Conservation (phyloP, 1,140 invertebrate species). For the Drosophila kurseongensis region DNA sequence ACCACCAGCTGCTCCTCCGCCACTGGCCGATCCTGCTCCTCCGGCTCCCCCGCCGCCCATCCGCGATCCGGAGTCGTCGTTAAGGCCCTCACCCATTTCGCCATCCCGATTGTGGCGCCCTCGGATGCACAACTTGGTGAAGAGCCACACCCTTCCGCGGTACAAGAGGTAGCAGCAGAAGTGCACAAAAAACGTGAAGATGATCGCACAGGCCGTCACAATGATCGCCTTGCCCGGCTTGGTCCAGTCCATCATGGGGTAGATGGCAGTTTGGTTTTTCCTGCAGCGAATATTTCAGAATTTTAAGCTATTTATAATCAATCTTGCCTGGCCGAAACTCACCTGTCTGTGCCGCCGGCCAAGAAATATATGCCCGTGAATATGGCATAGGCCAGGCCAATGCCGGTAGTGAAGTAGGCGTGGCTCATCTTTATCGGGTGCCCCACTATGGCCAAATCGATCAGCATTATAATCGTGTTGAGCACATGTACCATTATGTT, state of each 20-base stretch:
- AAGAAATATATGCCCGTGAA: constrained; percentile 89
- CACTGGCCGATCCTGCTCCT: constrained; percentile 20
- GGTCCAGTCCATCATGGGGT: constrained; percentile 87
- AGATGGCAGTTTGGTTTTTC: constrained; percentile 86
- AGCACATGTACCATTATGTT: constrained; percentile 88
- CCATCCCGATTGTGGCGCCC: constrained; percentile 77
- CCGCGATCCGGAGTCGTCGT: constrained; percentile 74
- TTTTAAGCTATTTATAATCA: too few relatives aligned
- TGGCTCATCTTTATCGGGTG: constrained; percentile 88
- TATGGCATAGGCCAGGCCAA: constrained; percentile 86
- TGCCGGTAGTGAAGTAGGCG: constrained; percentile 87
- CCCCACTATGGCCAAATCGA: constrained; percentile 88
- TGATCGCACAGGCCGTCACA: constrained; percentile 86
- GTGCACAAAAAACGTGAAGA: constrained; percentile 86
- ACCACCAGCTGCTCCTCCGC: constrained; percentile 48
- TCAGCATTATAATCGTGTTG: constrained; percentile 88
- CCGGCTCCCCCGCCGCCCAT: constrained; percentile 53
- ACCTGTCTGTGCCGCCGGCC: constrained; percentile 88
- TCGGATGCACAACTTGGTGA: constrained; percentile 82
- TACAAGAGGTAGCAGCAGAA: constrained; percentile 84
- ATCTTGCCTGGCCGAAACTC: constrained; percentile 5
- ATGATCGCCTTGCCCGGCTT: constrained; percentile 85
- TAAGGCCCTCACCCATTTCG: constrained; percentile 77
- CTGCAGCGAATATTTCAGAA: constrained; percentile 62
- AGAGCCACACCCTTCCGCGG: constrained; percentile 81